Evolutionary conservation across 1,140 invertebrate species (phyloP).

Genomic region (Pseudomyrmex cubaensis): DNA sequence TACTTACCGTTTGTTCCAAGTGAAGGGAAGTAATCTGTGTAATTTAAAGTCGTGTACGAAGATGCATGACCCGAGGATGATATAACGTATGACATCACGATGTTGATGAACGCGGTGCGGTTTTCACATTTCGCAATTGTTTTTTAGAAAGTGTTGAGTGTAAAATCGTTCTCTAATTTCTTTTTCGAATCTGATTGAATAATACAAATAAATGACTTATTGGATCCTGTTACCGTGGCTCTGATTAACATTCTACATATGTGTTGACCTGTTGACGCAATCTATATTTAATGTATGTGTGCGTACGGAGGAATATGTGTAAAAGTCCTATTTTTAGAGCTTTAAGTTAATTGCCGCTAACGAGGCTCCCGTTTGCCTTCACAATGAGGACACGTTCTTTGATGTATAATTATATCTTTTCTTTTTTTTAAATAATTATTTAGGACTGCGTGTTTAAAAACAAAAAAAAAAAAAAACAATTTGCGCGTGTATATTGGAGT

Average conservation of each 20-base stretch:
- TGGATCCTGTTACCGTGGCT: neutral
- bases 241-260: slow-evolving; percentile 50
- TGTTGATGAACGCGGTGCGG: no score
- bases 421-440: neutral
- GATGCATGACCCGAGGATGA: no score
- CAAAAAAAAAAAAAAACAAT: neutral
- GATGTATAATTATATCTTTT: neutral
- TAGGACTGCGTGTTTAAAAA: neutral
- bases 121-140: no score
- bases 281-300: no score
- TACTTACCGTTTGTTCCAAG: slow-evolving; percentile 46
- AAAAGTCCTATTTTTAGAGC: slow-evolving; percentile 76
- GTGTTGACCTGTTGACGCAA: no score
- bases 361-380: slow-evolving; percentile 50
- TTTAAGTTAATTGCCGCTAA: slow-evolving; percentile 77
- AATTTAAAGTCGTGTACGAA: slow-evolving; percentile 1
- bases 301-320: no score
- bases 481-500: neutral
- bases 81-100: neutral
- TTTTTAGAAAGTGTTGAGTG: neutral
- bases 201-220: no score
- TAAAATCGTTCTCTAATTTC: neutral
- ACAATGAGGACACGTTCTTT: slow-evolving; percentile 41
- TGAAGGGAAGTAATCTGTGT: slow-evolving; percentile 64
- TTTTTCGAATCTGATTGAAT: no score